Evolutionary conservation across 1,140 invertebrate genomes (phyloP).

Genomic region (Drosophila insularis): DNA sequence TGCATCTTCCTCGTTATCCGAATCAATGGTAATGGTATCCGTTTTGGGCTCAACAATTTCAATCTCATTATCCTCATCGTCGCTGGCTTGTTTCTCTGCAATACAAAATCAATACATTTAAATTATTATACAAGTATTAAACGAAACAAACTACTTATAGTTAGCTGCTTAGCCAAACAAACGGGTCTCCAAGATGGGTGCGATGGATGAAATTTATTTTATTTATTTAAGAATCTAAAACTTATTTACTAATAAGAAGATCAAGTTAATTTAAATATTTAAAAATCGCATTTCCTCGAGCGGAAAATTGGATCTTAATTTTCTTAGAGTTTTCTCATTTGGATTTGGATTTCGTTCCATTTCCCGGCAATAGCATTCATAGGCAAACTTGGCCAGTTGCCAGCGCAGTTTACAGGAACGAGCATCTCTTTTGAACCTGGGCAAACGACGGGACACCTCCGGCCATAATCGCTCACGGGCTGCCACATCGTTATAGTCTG

Average conservation of each 20-base stretch:
- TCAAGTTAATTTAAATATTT: slow-evolving; percentile 38
- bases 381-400: slow-evolving; percentile 76
- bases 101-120: not conserved
- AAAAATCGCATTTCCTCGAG: slow-evolving; percentile 74
- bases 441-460: slow-evolving; percentile 58
- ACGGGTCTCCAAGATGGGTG: not conserved
- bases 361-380: slow-evolving; percentile 69
- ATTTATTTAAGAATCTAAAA: slow-evolving; percentile 35
- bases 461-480: slow-evolving; percentile 67
- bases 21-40: slow-evolving; percentile 79
- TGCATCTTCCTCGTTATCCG: slow-evolving; percentile 76
- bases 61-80: slow-evolving; percentile 81
- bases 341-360: slow-evolving; percentile 47
- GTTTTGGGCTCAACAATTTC: slow-evolving; percentile 82
- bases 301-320: slow-evolving; percentile 64
- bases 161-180: not conserved
- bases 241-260: slow-evolving; percentile 15
- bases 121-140: not conserved
- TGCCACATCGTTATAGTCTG: slow-evolving; percentile 64
- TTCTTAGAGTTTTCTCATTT: slow-evolving; percentile 63
- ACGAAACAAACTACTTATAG: not conserved
- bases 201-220: not conserved
- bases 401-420: slow-evolving; percentile 66
- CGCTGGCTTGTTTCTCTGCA: slow-evolving; percentile 81
- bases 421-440: slow-evolving; percentile 66